Conservation (phyloP, 2,797 vertebrate genomes). For the Synaphobranchus kaupii region DNA sequence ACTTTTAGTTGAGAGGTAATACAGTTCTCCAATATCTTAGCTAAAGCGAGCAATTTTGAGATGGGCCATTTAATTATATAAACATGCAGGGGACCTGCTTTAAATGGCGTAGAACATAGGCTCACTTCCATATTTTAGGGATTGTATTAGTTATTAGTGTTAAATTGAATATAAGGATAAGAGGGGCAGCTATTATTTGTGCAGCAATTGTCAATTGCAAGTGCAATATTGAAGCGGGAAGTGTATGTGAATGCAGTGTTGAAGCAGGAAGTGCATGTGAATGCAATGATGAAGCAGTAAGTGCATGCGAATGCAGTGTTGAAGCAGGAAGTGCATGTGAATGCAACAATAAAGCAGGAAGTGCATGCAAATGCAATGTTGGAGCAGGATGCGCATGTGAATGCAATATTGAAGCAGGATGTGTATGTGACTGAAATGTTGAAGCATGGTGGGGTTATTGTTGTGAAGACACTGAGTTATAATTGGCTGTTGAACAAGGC, state of each 20-base stretch:
- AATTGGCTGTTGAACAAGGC: background rate
- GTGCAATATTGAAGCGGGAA: background rate
- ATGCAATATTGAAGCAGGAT: background rate
- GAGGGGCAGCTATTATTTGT: no score
- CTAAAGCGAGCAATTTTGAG: no score
- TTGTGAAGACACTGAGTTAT: background rate
- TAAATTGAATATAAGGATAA: no score
- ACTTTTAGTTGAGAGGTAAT: no score
- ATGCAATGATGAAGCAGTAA: background rate
- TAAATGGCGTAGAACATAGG: no score
- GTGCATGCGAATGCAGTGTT: background rate
- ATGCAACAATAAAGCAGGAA: background rate
- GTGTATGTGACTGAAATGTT: background rate
- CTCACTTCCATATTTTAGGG: no score
- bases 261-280: background rate
- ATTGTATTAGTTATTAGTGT: no score
- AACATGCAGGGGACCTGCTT: no score
- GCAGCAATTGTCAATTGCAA: background rate
- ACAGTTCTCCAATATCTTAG: no score
- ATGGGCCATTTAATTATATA: no score
- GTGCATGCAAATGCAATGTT: background rate
- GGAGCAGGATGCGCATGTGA: background rate
- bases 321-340: background rate
- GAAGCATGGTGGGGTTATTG: background rate
- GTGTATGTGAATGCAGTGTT: background rate